Base-by-base conservation (phyloP, 2,113 vertebrate genomes). In the Odocoileus virginianus region DNA sequence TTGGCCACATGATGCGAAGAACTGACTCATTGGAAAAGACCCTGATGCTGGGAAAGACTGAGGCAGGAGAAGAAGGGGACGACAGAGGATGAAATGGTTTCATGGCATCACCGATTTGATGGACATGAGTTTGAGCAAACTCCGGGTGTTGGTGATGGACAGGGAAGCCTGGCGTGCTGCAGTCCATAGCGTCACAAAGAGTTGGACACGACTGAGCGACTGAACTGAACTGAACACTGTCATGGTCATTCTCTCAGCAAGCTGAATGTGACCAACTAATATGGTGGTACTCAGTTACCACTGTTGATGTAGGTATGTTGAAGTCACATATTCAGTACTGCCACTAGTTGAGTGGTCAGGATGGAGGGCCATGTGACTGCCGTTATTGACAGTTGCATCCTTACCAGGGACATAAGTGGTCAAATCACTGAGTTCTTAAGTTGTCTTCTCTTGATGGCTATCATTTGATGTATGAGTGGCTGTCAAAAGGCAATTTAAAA, bases 401-500 rank as follows among this genome's bases (percentile, higher is more conserved):
- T 82, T 50, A 52, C 30, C 79, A 82, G 79, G 17, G 47, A 52
- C 79, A 23, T n/a, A 27, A 33, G 10, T 52, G 47, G 47, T 52
- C 16, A 81, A 50, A 50, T 81, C 78, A 81, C 33, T 81, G 45
- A 81, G 45, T 81, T 52, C 30, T 82, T 45, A 82, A 52, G 47
- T 52, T 82, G 30, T 82, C 47, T 82, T 52, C 30, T 82, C 47
- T 52, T 82, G 79, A 52, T 82, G 47, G 47, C 78, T 82, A n/a
- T 82, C 79, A n/a, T 52, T 82, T 82, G 79, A 82, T 82, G 47
- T 82, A 33, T 52, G 47, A 82, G 79, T 82, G 30, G 47, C 76
- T 82, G 30, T 47, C 47, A 82, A 52, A 82, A 82, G 47, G 79
- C 17, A 52, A 71, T 52, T 82, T 82, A 52, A 82, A 82, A 52